Percentiles rank a stretch among this genome's conserved stretches.
These are phyloP conservation scores for Drosophila cardini DNA, from an alignment of 1,140 invertebrate genomes.

Conservation along the genomic window DNA sequence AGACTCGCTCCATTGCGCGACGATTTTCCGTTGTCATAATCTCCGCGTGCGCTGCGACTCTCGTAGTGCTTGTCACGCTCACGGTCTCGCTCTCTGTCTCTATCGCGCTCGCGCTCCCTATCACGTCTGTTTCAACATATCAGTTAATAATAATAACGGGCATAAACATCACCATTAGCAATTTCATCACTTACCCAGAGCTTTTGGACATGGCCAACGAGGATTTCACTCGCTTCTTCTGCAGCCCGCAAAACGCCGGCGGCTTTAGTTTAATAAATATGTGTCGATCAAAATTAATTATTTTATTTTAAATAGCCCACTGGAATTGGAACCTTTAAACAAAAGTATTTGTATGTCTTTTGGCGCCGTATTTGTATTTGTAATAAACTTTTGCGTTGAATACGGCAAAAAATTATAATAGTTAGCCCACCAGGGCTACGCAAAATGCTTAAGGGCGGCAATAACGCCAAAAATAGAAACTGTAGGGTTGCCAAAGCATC, in stretches of 20 bases:
- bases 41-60: constrained; percentile 40
- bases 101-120: constrained; percentile 64
- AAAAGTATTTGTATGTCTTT: neutral
- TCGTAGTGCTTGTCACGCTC: constrained; percentile 56
- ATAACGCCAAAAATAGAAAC: neutral
- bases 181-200: constrained; percentile 48
- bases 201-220: constrained; percentile 49
- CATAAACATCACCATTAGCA: neutral
- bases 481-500: neutral
- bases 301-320: neutral
- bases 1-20: constrained; percentile 49
- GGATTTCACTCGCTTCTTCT: neutral
- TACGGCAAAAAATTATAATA: constrained; percentile 26
- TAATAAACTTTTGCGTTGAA: constrained; percentile 20
- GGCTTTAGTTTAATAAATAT: constrained; percentile 1
- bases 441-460: constrained; percentile 6
- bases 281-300: neutral
- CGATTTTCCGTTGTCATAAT: constrained; percentile 67
- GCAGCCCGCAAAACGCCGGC: constrained; percentile 20
- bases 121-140: constrained; percentile 48
- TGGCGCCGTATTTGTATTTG: neutral
- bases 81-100: constrained; percentile 52
- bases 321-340: neutral
- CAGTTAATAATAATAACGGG: neutral
- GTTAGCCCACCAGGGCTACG: constrained; percentile 27